Conservation (phyloP, 1,140 invertebrate species). For the Papilio helenus region DNA sequence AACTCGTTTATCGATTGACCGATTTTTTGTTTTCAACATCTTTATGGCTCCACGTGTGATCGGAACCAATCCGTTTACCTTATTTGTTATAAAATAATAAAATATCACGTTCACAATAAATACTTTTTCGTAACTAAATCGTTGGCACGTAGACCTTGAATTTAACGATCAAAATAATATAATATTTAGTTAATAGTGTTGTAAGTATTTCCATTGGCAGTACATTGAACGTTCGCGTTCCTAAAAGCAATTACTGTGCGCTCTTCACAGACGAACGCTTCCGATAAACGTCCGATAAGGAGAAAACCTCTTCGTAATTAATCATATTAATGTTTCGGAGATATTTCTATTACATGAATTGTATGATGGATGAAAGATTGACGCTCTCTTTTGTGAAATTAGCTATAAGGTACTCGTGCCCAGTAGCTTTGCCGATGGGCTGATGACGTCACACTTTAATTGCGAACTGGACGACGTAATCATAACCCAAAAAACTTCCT, state of each 20-base stretch:
- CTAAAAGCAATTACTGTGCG: slow-evolving; percentile 16
- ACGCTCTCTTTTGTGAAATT: not conserved
- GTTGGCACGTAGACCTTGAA: not conserved
- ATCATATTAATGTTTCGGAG: slow-evolving; percentile 10
- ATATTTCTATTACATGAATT: slow-evolving; percentile 22
- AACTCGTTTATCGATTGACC: slow-evolving; percentile 37
- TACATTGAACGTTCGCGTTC: slow-evolving; percentile 20
- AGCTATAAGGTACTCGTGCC: too few relatives aligned
- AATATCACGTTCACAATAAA: not conserved
- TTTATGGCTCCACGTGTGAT: slow-evolving; percentile 16
- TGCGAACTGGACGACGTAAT: too few relatives aligned
- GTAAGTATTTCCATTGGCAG: slow-evolving; percentile 4
- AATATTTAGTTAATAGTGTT: too few relatives aligned
- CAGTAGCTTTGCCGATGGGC: too few relatives aligned
- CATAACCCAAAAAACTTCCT: not conserved
- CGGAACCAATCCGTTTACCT: slow-evolving; percentile 4
- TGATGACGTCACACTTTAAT: too few relatives aligned
- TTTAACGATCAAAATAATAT: too few relatives aligned
- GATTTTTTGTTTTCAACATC: slow-evolving; percentile 35
- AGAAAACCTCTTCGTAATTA: slow-evolving; percentile 26
- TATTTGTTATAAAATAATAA: slow-evolving; percentile 7
- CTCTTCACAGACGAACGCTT: slow-evolving; percentile 21
- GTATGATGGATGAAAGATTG: slow-evolving; percentile 2
- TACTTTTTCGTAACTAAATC: not conserved
- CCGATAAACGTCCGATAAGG: slow-evolving; percentile 30